Evolutionary conservation across 2,797 vertebrate species (phyloP).

Genomic region (Ceyx erithaca): DNA sequence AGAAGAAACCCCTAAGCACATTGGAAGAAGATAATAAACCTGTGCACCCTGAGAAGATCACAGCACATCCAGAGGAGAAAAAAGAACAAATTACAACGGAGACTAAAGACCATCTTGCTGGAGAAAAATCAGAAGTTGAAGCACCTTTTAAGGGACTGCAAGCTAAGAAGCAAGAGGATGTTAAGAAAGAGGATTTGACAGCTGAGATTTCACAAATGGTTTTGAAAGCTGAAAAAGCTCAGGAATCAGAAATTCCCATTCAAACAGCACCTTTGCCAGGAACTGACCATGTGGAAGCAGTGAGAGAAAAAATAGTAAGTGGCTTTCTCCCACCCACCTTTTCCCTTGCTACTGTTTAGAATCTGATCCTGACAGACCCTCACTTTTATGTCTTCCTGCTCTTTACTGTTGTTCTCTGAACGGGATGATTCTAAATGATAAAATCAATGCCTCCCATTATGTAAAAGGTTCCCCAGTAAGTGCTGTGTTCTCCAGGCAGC

Average conservation of each 20-base stretch:
- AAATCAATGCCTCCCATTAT: not conserved
- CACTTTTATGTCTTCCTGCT: not conserved
- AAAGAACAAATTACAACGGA: not conserved
- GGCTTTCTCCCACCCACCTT: not conserved
- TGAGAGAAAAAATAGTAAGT: conserved; percentile 80
- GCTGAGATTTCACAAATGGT: conserved; percentile 30
- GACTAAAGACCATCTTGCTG: not conserved
- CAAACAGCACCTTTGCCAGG: conserved; percentile 62
- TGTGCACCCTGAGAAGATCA: conserved; percentile 38
- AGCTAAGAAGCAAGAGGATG: conserved; percentile 30
- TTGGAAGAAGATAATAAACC: conserved; percentile 77
- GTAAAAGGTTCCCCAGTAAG: not conserved
- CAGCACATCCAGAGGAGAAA: conserved; percentile 62
- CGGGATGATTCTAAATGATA: not conserved
- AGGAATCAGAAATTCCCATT: conserved; percentile 23
- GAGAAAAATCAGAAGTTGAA: conserved; percentile 40
- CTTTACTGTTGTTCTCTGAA: not conserved
- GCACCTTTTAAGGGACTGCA: not conserved
- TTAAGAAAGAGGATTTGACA: conserved; percentile 26
- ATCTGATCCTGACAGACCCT: not conserved
- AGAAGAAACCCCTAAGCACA: conserved; percentile 71
- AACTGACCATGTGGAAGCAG: conserved; percentile 73
- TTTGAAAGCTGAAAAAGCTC: conserved; percentile 62
- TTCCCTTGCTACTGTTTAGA: not conserved
- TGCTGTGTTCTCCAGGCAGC: not conserved